A percentile compares a stretch with the other conserved stretches of the same genome.
Evolutionary conservation across 2,113 vertebrate genomes (phyloP).

Genomic region (Helogale parvula): DNA sequence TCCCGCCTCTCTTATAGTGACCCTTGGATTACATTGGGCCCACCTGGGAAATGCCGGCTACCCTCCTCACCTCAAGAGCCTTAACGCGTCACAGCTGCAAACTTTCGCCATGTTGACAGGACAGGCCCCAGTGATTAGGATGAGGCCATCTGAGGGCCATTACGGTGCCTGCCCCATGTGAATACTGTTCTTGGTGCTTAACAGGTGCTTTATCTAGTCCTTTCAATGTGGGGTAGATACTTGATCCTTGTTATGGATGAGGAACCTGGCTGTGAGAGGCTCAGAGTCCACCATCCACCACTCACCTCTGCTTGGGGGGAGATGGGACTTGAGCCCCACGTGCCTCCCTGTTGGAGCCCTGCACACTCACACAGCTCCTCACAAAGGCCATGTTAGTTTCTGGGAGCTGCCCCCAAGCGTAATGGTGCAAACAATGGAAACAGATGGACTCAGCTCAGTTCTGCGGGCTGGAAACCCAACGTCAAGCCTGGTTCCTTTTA

Average conservation of each 20-base stretch:
- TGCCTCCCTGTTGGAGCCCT: neutral
- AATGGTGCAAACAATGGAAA: neutral
- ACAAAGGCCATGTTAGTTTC: neutral
- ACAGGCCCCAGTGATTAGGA: neutral
- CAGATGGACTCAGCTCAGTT: neutral
- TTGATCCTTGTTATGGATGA: neutral
- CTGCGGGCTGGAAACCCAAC: neutral
- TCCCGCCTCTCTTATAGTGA: neutral
- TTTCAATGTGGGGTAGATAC: neutral
- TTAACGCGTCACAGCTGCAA: neutral
- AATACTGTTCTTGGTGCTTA: neutral
- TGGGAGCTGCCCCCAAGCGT: neutral
- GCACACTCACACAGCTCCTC: neutral
- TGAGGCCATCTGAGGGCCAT: neutral
- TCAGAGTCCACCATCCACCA: neutral
- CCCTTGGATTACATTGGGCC: neutral
- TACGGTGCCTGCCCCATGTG: neutral
- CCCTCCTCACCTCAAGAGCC: rapidly evolving
- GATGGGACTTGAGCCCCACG: neutral
- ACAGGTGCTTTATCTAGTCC: neutral
- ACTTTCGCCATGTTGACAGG: too few species aligned
- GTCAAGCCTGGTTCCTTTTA: neutral
- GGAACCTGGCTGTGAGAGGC: neutral
- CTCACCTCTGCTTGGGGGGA: neutral
- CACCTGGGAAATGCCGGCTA: neutral